Conservation (phyloP, 2,888 invertebrate genomes). For the Eupsilia transversa region DNA sequence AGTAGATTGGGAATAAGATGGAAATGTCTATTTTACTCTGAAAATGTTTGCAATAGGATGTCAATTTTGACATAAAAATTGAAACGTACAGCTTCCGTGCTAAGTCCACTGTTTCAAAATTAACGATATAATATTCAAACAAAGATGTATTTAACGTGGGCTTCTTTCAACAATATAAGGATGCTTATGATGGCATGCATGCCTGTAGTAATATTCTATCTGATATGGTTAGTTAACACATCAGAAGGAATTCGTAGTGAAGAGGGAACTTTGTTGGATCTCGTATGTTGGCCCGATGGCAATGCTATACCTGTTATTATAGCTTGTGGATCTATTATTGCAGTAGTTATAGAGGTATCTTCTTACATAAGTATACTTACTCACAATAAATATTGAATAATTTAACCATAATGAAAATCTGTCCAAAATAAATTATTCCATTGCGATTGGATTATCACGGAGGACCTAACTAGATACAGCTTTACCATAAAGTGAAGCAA, state of each 20-base stretch:
- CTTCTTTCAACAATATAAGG: constrained; percentile 86
- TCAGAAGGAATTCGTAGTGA: constrained; percentile 87
- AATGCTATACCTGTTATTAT: constrained; percentile 88
- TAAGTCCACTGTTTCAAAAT: background rate
- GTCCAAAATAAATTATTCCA: too few species aligned
- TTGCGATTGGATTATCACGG: background rate
- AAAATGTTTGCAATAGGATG: background rate
- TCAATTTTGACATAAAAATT: constrained; percentile 10
- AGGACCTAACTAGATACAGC: background rate
- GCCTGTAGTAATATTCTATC: constrained; percentile 87
- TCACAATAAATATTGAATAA: background rate
- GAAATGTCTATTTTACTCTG: background rate
- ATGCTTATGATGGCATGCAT: constrained; percentile 87
- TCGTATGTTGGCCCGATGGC: constrained; percentile 88
- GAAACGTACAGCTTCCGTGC: background rate
- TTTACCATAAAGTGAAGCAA: background rate
- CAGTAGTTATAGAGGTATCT: constrained; percentile 85
- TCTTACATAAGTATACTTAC: background rate
- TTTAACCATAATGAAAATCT: background rate
- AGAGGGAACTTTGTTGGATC: constrained; percentile 85
- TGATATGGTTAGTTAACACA: constrained; percentile 87
- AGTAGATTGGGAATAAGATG: background rate
- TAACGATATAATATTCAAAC: background rate
- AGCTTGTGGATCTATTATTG: constrained; percentile 83
- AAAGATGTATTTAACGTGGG: constrained; percentile 84